phyloP scores from a whole-genome alignment of 92 coral and sea anemone genomes.

The Muricea muricata region DNA sequence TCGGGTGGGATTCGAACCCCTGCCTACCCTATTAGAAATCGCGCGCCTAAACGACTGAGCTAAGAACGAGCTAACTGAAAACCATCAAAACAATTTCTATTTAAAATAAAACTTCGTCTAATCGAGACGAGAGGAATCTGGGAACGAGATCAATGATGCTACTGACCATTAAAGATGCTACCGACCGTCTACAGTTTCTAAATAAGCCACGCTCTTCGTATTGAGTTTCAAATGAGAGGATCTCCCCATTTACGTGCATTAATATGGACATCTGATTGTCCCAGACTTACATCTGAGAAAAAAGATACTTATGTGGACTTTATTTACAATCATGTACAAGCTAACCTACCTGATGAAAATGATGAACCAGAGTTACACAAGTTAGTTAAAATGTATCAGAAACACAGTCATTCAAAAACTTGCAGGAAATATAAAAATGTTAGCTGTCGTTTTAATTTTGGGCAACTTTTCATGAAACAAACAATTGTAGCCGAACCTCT shows the following conservation, averaged over 20 bases:
- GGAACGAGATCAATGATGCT: no score
- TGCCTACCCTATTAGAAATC: no score
- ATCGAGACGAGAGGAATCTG: no score
- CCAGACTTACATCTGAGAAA: not conserved
- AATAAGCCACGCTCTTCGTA: constrained; percentile 4
- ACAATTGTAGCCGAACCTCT: not conserved
- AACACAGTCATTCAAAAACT: not conserved
- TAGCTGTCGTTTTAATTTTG: not conserved
- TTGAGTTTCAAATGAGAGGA: not conserved
- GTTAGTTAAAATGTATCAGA: not conserved
- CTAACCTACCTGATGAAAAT: not conserved
- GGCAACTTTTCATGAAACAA: not conserved
- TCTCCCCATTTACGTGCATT: not conserved
- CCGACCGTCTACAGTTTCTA: no score
- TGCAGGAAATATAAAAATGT: not conserved
- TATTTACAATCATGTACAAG: not conserved
- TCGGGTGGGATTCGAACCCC: no score
- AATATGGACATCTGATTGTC: not conserved
- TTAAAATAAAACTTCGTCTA: no score
- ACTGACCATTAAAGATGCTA: no score
- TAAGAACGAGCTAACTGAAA: no score
- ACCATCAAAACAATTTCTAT: no score
- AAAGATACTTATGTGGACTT: not conserved
- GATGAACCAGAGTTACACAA: not conserved
- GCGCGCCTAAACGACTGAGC: no score